These are phyloP conservation scores for Melanotaenia parkinsoni DNA, from an alignment of 2,797 vertebrate species.

Conservation along the genomic window DNA sequence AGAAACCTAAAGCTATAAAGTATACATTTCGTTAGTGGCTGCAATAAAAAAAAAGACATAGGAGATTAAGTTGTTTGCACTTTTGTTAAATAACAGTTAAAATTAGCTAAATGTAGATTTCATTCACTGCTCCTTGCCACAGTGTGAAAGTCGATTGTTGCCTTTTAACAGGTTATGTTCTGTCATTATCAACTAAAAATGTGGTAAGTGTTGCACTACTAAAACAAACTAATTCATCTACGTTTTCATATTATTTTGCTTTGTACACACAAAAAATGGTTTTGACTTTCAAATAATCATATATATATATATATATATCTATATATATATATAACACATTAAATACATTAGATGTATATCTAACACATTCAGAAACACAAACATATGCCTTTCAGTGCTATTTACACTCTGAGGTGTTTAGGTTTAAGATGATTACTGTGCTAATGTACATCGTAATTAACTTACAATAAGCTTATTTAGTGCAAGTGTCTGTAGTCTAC, in stretches of 20 bases:
- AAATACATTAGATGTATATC: not conserved
- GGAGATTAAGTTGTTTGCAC: no score
- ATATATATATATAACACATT: not conserved
- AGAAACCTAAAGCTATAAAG: conserved; percentile 24
- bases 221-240: no score
- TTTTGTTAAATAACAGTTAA: not conserved
- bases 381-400: not conserved
- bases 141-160: no score
- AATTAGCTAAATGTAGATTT: conserved; percentile 6
- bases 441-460: conserved; percentile 30
- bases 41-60: not conserved
- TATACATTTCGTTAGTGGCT: conserved; percentile 13
- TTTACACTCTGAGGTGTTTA: conserved; percentile 25
- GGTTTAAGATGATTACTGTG: conserved; percentile 25
- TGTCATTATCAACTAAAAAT: not conserved
- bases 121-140: not conserved
- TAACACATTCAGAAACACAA: not conserved
- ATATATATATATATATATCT: no score
- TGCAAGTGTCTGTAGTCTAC: conserved; percentile 4
- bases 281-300: not conserved
- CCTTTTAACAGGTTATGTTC: not conserved
- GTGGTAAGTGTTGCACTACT: not conserved
- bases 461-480: conserved; percentile 31
- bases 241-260: no score
- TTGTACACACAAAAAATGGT: no score